Evolutionary conservation across 2,797 vertebrate genomes (phyloP).

Genomic region (Darevskia nairensis): DNA sequence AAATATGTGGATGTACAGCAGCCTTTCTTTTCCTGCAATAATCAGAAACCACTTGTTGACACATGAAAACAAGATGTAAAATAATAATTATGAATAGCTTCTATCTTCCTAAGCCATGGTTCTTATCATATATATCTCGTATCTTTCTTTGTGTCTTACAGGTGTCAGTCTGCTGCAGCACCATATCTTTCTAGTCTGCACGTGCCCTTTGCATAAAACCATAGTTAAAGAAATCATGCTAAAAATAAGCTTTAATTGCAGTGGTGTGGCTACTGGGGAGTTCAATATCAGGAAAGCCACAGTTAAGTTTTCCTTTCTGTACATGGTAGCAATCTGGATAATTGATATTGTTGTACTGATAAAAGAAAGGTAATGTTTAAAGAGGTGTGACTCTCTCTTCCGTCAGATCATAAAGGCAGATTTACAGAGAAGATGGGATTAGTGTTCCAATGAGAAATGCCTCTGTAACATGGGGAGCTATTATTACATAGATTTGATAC

Average conservation of each 20-base stretch:
- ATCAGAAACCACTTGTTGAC: neutral
- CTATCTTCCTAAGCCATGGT: too few relatives aligned
- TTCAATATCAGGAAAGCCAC: slow-evolving; percentile 12
- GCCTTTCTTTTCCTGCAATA: neutral
- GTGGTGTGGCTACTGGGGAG: slow-evolving; percentile 4
- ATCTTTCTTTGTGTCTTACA: neutral
- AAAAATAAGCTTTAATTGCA: slow-evolving; percentile 29
- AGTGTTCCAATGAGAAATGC: neutral
- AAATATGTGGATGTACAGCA: neutral
- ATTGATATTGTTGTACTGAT: slow-evolving; percentile 2
- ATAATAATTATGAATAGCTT: neutral
- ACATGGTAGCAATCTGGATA: slow-evolving; percentile 14
- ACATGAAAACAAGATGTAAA: neutral
- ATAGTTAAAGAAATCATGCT: slow-evolving; percentile 1
- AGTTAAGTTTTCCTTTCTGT: slow-evolving; percentile 9
- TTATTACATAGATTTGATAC: neutral
- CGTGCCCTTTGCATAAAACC: neutral
- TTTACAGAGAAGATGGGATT: neutral
- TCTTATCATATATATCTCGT: neutral
- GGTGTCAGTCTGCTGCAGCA: neutral
- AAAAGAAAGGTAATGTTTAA: slow-evolving; percentile 27
- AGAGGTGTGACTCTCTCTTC: neutral
- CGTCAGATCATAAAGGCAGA: neutral
- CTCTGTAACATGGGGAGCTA: neutral
- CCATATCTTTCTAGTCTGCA: neutral